Base-by-base conservation (phyloP, 2,113 vertebrate species). In the Diphyllodes magnificus region DNA sequence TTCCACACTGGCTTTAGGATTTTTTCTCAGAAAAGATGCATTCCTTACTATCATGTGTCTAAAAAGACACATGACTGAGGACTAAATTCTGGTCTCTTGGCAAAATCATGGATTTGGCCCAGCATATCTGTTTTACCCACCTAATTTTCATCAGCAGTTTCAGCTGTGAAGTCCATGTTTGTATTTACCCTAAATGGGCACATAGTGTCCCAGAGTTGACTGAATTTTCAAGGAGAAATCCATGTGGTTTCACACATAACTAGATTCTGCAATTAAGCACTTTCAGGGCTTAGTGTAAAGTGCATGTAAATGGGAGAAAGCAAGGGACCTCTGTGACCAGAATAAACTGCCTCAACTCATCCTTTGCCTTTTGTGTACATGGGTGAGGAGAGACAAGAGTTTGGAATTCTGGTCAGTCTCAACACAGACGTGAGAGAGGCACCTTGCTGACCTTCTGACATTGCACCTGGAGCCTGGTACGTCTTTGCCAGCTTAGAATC, bases 391-490 rank as follows among this genome's bases (percentile, higher is more conserved):
- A 76, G 37, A 40, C 28, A 37, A 15, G 28, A 64, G 21, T 51
- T 30, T 84, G 82, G 49, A 35, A 59, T 90, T 88, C 59, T 83
- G 76, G 7, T 54, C 54, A 61, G 31, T 42, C 42, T 73, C n/a
- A 56, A 28, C 13, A 59, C 2, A 88, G 22, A 35, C 0, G 0
- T 35, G 71, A 1, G 4, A 76, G 39, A 88, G 69, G 18, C 15
- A n/a, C 47, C 37, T 83, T 66, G 20, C 35, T 77, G 68, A 19
- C 27, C 64, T 90, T 73, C 19, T 77, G 20, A 25, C 3, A 3
- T 51, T 1, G 0, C 18, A 54, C 7, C 30, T 71, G 47, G 39
- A 66, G 20, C 27, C 33, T 54, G 49, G 31, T 39, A 10, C 14
- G 28, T 70, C 53, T 54, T 50, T 83, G 37, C 19, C 50, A 37